Evolutionary conservation across 2,113 vertebrate species (phyloP), one percentile per base, ranked within the genome.

Genomic region (Mustela nigripes): DNA sequence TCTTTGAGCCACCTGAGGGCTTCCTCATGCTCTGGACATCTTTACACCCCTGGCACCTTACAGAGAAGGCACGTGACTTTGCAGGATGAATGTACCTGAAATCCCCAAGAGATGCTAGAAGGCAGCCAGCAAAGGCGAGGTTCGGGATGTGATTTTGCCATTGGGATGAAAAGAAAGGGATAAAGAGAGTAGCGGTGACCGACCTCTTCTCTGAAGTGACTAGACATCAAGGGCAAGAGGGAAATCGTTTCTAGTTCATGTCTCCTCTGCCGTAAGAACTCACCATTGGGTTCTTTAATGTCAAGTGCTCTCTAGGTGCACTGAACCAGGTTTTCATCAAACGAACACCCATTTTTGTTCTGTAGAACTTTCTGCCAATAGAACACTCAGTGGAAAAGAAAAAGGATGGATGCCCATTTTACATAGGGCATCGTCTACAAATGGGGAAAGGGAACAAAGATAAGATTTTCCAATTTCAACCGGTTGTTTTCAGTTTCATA

Each of bases 351-450:
- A 86, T 58, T 28, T 24, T 19, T 86, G 31, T 87, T 86, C 36
- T 96, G 60, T 92, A 91, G 73, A 96, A 92, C 62, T 79, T 93
- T 93, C 89, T 93, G 79, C 42, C 83, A 96, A 89, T 48, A 60
- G 9, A 94, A 83, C 71, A 91, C n/a, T 97, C 48, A 22, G 16
- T n/a, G 28, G 67, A 62, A 65, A 79, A 65, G 4, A 0, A 53
- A 36, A 50, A 60, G 5, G 4, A 95, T 62, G 28, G 36, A 76
- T 94, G 36, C 53, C 39, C 39, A 86, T 60, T 81, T 60, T 81
- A 92, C 95, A 28, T 58, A 88, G 21, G 36, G 7, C 18, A 89
- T 89, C 7, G 2, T 93, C 50, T 96, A 89, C 71, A 95, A 89
- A 89, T 60, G 19, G 36, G 18, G 18, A 21, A 96, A 63, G 22